Percentiles rank a stretch among this genome's conserved stretches.
Evolutionary conservation across 2,888 invertebrate species (phyloP).

Genomic region (Danaus chrysippus): DNA sequence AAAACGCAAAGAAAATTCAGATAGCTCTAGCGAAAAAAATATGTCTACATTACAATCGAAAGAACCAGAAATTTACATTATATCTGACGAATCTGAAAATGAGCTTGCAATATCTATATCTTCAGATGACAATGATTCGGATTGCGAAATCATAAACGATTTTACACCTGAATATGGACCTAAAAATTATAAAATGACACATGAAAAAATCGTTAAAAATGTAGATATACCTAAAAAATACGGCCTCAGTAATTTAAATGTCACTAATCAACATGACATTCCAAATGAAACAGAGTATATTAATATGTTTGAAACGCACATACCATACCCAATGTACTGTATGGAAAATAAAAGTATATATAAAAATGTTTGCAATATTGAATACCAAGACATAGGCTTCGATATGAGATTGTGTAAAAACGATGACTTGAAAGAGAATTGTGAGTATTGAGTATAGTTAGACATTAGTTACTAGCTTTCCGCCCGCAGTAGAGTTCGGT

Average conservation of each 20-base stretch:
- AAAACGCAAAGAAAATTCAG: too few relatives aligned
- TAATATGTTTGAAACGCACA: constrained; percentile 45
- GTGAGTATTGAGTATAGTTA: constrained; percentile 39
- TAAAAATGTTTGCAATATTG: constrained; percentile 33
- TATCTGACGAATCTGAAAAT: neutral
- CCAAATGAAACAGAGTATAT: constrained; percentile 48
- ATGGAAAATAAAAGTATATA: constrained; percentile 50
- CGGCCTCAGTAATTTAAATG: neutral
- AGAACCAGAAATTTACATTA: neutral
- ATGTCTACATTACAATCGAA: too few relatives aligned
- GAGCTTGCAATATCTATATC: constrained; percentile 24
- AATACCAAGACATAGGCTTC: constrained; percentile 45
- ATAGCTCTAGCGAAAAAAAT: too few relatives aligned
- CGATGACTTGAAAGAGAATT: constrained; percentile 40
- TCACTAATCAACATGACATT: constrained; percentile 35
- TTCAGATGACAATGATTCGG: constrained; percentile 55
- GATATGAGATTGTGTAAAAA: constrained; percentile 34
- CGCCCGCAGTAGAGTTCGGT: too few relatives aligned
- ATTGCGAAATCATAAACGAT: constrained; percentile 66
- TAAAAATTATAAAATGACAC: constrained; percentile 16
- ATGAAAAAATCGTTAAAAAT: constrained; percentile 10
- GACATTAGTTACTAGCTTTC: too few relatives aligned
- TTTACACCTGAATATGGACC: constrained; percentile 46
- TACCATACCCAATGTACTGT: constrained; percentile 12
- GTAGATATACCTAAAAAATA: constrained; percentile 14